Evolutionary conservation across 1,140 invertebrate genomes (phyloP).

Genomic region (Elysia chlorotica): DNA sequence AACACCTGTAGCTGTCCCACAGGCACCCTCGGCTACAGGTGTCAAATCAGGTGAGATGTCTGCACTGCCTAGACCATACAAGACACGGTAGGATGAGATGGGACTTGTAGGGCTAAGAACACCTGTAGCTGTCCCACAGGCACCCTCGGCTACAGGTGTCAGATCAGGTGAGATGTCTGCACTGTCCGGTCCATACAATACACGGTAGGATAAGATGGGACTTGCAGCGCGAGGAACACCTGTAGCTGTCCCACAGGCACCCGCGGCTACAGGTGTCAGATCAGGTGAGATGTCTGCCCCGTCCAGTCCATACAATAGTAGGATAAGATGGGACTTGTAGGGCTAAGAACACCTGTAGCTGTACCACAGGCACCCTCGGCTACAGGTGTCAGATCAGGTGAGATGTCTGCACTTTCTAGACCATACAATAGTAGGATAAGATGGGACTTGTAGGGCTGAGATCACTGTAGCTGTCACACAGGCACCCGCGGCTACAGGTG

Average conservation of each 20-base stretch:
- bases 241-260: constrained; percentile 33
- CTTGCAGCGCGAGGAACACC: constrained; percentile 27
- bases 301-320: neutral
- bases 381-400: neutral
- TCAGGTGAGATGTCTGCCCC: constrained; percentile 17
- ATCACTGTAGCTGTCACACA: neutral
- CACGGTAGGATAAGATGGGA: too few relatives aligned
- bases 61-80: neutral
- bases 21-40: constrained; percentile 20
- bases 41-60: too few relatives aligned
- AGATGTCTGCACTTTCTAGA: neutral
- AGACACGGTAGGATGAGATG: neutral
- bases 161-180: too few relatives aligned
- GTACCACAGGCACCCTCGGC: neutral
- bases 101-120: neutral
- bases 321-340: neutral
- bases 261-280: constrained; percentile 26
- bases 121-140: constrained; percentile 1
- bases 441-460: neutral
- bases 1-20: neutral
- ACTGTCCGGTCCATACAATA: too few relatives aligned
- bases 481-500: constrained; percentile 18
- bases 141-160: constrained; percentile 20
- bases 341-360: neutral
- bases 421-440: neutral